Evolutionary conservation across 2,797 vertebrate species (phyloP).

Genomic region (Sparus aurata): DNA sequence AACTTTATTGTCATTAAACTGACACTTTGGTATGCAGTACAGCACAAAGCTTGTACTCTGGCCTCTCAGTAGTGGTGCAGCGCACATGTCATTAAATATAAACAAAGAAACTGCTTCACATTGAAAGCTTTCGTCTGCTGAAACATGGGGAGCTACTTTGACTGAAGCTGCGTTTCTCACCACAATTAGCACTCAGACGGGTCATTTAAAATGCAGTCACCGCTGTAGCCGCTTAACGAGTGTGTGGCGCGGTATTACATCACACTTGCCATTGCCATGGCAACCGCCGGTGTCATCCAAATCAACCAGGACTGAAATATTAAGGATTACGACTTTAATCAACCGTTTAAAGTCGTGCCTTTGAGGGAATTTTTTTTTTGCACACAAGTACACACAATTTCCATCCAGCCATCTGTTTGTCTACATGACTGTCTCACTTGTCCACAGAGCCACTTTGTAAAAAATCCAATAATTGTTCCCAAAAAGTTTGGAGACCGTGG

Average conservation of each 20-base stretch:
- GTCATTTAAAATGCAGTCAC: not conserved
- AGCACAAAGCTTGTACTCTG: too few relatives aligned
- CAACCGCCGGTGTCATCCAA: not conserved
- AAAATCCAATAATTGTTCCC: conserved; percentile 78
- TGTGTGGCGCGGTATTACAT: not conserved
- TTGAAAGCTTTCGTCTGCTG: not conserved
- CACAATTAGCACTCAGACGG: not conserved
- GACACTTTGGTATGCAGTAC: too few relatives aligned
- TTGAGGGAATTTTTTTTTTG: not conserved
- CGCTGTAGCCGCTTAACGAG: not conserved
- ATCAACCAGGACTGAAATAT: not conserved
- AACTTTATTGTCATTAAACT: too few relatives aligned
- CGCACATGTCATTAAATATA: too few relatives aligned
- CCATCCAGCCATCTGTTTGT: conserved; percentile 7
- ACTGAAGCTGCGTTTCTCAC: not conserved
- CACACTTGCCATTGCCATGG: not conserved
- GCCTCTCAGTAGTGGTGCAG: too few relatives aligned
- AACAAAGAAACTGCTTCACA: not conserved
- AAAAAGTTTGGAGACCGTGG: conserved; percentile 78
- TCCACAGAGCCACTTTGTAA: conserved; percentile 71
- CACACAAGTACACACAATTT: conserved; percentile 11
- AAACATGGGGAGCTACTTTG: not conserved
- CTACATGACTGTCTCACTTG: conserved; percentile 20
- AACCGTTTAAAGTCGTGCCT: not conserved
- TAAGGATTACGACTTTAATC: not conserved